Percentiles rank a stretch among this genome's conserved stretches.
phyloP scores from a whole-genome alignment of 1,140 invertebrate genomes.

The Chymomyza costata region DNA sequence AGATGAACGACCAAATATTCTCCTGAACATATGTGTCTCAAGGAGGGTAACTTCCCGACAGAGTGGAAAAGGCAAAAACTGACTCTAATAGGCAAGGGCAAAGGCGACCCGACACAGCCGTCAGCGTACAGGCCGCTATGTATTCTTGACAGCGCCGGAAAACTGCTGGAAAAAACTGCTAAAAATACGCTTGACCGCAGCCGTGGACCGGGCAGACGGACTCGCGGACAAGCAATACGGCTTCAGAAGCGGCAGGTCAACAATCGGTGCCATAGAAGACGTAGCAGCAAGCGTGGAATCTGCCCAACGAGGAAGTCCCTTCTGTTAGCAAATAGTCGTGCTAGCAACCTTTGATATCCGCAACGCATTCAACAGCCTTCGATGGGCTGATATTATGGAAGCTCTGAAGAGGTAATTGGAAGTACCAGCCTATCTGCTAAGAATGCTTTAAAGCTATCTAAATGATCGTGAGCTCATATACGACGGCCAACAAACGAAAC shows the following conservation, averaged over 20 bases:
- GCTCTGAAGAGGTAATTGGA: neutral
- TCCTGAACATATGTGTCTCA: too few relatives aligned
- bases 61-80: too few relatives aligned
- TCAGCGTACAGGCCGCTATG: constrained; percentile 34
- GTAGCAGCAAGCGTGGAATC: too few relatives aligned
- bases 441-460: neutral
- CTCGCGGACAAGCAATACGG: too few relatives aligned
- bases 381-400: constrained; percentile 20
- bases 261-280: too few relatives aligned
- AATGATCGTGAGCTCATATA: neutral
- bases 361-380: constrained; percentile 46
- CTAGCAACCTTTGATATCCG: constrained; percentile 44
- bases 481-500: neutral
- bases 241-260: constrained; percentile 6
- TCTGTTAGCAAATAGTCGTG: constrained; percentile 25
- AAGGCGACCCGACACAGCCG: neutral
- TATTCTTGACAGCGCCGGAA: constrained; percentile 41
- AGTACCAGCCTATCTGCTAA: neutral
- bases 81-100: too few relatives aligned
- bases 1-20: constrained; percentile 10
- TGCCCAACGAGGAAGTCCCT: constrained; percentile 1
- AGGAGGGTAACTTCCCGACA: neutral
- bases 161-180: constrained; percentile 44
- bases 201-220: constrained; percentile 7
- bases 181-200: constrained; percentile 2